Evolutionary conservation across 2,797 vertebrate genomes (phyloP).

Genomic region (Poeciliopsis infans): DNA sequence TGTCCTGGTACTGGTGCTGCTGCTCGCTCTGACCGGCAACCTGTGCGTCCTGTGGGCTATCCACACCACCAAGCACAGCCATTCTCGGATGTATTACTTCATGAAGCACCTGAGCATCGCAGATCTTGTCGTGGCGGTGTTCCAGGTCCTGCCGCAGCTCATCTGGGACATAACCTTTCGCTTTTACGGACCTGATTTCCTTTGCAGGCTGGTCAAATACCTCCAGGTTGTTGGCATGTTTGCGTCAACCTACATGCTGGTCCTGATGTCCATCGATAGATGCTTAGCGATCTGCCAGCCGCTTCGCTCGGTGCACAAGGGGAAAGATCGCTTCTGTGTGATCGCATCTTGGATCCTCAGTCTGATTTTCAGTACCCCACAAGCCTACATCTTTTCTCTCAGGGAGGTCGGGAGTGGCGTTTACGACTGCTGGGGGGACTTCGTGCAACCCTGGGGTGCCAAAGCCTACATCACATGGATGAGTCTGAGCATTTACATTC

Average conservation of each 20-base stretch:
- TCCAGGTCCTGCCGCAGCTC: conserved; percentile 97
- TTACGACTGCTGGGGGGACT: conserved; percentile 95
- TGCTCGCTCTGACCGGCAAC: conserved; percentile 92
- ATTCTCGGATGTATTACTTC: conserved; percentile 98
- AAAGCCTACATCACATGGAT: conserved; percentile 98
- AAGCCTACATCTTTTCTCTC: conserved; percentile 94
- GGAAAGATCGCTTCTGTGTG: conserved; percentile 88
- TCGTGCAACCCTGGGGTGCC: conserved; percentile 93
- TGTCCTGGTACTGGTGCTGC: conserved; percentile 89
- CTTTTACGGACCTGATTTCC: conserved; percentile 92
- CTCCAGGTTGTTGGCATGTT: conserved; percentile 98
- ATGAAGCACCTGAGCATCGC: conserved; percentile 99
- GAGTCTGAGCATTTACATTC: conserved; percentile 92
- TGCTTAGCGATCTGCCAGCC: conserved; percentile 96
- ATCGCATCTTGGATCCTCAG: conserved; percentile 92
- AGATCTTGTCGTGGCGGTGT: conserved; percentile 94
- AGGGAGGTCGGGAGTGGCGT: conserved; percentile 88
- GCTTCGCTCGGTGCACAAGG: conserved; percentile 85
- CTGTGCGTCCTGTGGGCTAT: conserved; percentile 92
- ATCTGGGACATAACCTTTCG: conserved; percentile 99
- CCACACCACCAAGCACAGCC: conserved; percentile 88
- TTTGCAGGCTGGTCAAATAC: conserved; percentile 95
- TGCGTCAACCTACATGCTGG: conserved; percentile 97
- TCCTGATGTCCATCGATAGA: conserved; percentile 96
- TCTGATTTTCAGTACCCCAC: conserved; percentile 91